Evolutionary conservation across 2,113 vertebrate genomes (phyloP).

Genomic region (Mormoops blainvillei): DNA sequence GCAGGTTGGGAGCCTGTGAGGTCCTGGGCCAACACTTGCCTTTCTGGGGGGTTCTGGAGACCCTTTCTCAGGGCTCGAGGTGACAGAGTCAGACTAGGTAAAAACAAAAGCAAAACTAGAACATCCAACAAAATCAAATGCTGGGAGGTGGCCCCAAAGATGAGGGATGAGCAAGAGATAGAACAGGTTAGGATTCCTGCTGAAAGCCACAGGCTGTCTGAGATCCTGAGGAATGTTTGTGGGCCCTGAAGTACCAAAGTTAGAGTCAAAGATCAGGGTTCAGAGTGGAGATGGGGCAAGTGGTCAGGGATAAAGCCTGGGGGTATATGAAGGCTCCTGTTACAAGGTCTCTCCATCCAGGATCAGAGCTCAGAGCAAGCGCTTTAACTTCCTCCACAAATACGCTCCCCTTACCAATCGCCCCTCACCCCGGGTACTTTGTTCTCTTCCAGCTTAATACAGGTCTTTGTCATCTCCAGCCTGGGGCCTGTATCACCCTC

Average conservation of each 20-base stretch:
- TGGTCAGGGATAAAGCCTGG: neutral
- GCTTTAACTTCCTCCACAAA: neutral
- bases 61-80: neutral
- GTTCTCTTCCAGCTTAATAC: neutral
- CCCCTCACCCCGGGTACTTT: neutral
- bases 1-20: neutral
- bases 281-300: neutral
- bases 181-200: neutral
- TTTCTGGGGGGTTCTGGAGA: neutral
- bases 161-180: neutral
- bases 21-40: neutral
- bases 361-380: neutral
- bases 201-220: neutral
- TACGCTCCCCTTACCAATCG: neutral
- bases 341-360: neutral
- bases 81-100: neutral
- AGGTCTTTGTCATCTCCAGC: neutral
- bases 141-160: neutral
- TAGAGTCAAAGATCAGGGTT: neutral
- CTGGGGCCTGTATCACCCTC: neutral
- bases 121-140: neutral
- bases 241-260: neutral
- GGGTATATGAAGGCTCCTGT: neutral
- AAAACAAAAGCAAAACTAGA: conserved; percentile 13
- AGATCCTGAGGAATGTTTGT: neutral